Evolutionary conservation across 2,113 vertebrate genomes (phyloP).

Genomic region (Lagenorhynchus albirostris): DNA sequence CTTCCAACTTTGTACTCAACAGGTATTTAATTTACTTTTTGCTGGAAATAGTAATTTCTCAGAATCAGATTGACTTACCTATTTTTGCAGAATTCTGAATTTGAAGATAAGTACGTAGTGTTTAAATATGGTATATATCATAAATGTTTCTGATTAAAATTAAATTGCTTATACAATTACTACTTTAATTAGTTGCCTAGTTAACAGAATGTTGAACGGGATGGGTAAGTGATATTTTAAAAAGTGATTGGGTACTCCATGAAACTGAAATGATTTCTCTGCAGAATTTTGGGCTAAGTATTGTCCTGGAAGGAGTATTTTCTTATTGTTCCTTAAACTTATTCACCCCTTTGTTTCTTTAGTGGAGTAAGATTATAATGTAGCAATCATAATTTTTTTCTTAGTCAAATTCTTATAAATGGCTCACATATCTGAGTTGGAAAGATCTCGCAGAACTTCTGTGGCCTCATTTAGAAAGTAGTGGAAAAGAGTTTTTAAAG

Average conservation of each 20-base stretch:
- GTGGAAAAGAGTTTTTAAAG: slow-evolving; percentile 21
- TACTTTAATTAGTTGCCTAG: not conserved
- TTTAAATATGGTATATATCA: slow-evolving; percentile 7
- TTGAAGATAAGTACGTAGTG: slow-evolving; percentile 47
- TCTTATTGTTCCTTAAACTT: not conserved
- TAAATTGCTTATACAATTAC: slow-evolving; percentile 1
- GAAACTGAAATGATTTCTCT: slow-evolving; percentile 6
- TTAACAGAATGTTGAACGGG: slow-evolving; percentile 2
- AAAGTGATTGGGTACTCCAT: not conserved
- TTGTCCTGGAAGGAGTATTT: not conserved
- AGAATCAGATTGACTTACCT: slow-evolving; percentile 55
- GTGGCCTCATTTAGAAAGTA: slow-evolving; percentile 16
- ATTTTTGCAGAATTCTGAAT: slow-evolving; percentile 61
- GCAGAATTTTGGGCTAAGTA: not conserved
- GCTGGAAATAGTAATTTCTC: slow-evolving; percentile 67
- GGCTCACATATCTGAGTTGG: not conserved
- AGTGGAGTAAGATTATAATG: not conserved
- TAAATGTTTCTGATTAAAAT: slow-evolving; percentile 43
- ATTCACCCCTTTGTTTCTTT: not conserved
- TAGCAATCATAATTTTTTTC: not conserved
- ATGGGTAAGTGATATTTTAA: slow-evolving; percentile 24
- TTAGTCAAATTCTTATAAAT: not conserved
- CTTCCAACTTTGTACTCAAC: slow-evolving; percentile 98
- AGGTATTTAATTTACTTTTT: slow-evolving; percentile 88
- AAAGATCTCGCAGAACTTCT: slow-evolving; percentile 16